Conservation (phyloP, 2,888 invertebrate species). For the Rhagonycha fulva region DNA sequence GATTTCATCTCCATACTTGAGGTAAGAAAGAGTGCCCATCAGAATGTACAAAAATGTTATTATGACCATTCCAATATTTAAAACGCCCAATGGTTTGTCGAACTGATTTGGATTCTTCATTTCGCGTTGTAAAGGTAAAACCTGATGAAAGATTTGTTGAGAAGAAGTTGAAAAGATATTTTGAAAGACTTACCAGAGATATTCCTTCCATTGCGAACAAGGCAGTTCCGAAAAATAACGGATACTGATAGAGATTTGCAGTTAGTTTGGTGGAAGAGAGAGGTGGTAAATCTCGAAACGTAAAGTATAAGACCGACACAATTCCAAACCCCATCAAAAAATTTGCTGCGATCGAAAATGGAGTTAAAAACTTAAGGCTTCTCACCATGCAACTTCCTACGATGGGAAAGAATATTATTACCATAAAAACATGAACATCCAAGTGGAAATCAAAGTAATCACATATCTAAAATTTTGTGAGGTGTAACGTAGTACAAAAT, state of each 20-base stretch:
- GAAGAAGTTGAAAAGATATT: not conserved
- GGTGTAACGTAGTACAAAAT: not conserved
- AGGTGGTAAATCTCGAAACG: constrained; percentile 72
- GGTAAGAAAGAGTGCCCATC: constrained; percentile 86
- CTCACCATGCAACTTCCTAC: constrained; percentile 75
- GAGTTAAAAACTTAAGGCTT: constrained; percentile 75
- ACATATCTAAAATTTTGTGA: constrained; percentile 62
- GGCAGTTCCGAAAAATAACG: constrained; percentile 93
- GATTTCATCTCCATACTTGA: constrained; percentile 83
- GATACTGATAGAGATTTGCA: constrained; percentile 65
- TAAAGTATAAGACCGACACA: constrained; percentile 77
- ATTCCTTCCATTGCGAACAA: constrained; percentile 97
- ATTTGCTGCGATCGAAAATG: constrained; percentile 79
- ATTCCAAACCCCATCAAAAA: constrained; percentile 75
- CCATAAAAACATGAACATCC: constrained; percentile 74
- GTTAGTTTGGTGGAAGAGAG: constrained; percentile 63
- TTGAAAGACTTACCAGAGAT: constrained; percentile 60
- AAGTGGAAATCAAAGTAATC: constrained; percentile 65
- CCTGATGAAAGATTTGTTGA: constrained; percentile 57
- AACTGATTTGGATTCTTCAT: constrained; percentile 85
- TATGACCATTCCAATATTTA: constrained; percentile 86
- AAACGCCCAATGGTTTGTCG: constrained; percentile 78
- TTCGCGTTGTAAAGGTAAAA: constrained; percentile 89
- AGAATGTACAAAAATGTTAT: constrained; percentile 78
- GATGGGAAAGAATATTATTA: constrained; percentile 72